Conservation (phyloP, 2,797 vertebrate genomes). For the Anabacerthia variegaticeps region DNA sequence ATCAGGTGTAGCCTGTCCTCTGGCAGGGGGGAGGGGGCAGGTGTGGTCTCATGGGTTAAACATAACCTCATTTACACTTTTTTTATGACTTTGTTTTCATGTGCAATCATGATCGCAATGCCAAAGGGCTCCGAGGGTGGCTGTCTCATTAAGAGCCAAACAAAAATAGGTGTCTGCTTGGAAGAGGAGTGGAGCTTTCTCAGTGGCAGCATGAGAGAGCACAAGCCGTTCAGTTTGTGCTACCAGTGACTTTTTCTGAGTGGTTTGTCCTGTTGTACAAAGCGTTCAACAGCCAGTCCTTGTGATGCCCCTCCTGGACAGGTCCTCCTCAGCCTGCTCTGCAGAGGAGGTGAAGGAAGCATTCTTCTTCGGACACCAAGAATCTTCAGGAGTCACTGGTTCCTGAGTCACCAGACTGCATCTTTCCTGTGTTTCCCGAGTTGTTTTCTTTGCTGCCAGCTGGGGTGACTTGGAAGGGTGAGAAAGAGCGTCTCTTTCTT, state of each 20-base stretch:
- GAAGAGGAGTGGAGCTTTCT: background rate
- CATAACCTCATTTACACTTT: slow-evolving; percentile 45
- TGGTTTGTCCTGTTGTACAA: background rate
- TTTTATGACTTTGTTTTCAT: slow-evolving; percentile 25
- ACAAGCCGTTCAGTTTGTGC: background rate
- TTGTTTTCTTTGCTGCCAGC: background rate
- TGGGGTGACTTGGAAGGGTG: background rate
- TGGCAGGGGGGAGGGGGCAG: background rate
- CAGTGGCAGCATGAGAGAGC: background rate
- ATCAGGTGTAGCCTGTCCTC: slow-evolving; percentile 75
- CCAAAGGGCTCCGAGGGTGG: slow-evolving; percentile 8
- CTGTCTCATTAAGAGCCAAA: background rate
- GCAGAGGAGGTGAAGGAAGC: background rate
- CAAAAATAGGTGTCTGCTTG: background rate
- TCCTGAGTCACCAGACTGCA: background rate
- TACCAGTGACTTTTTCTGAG: background rate
- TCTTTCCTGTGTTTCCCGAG: accelerated
- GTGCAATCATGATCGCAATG: background rate
- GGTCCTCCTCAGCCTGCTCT: background rate
- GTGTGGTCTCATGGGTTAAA: slow-evolving; percentile 31
- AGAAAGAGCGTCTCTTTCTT: background rate
- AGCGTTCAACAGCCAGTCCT: background rate
- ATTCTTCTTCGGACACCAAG: background rate
- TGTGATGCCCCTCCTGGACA: accelerated
- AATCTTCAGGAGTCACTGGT: background rate